Conservation (phyloP, 2,888 invertebrate genomes). For the Rhamphomyia laevipes region DNA sequence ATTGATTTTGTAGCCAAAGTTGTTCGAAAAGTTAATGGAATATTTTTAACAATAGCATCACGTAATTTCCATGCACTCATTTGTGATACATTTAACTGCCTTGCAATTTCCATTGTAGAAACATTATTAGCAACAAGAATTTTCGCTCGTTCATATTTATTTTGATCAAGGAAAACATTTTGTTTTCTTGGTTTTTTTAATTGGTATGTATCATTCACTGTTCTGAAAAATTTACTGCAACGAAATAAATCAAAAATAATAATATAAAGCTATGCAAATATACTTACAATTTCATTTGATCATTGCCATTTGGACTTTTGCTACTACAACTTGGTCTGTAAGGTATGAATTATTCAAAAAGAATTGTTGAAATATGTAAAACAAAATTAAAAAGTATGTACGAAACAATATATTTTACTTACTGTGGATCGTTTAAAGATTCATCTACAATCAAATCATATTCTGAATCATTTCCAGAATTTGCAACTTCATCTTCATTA, state of each 20-base stretch:
- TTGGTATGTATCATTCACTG: constrained; percentile 11
- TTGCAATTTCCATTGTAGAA: constrained; percentile 35
- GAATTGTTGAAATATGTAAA: background rate
- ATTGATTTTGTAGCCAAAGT: background rate
- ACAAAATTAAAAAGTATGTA: background rate
- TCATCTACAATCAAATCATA: background rate
- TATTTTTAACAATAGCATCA: constrained; percentile 34
- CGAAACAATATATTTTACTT: background rate
- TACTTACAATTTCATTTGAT: constrained; percentile 1
- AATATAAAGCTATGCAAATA: background rate
- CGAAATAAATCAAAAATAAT: background rate
- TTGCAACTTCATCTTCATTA: constrained; percentile 1
- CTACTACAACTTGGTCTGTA: background rate
- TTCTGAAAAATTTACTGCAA: background rate
- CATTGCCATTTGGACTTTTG: background rate
- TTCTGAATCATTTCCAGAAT: background rate
- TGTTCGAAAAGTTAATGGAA: constrained; percentile 34
- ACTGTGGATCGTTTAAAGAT: background rate
- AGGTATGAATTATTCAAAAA: background rate
- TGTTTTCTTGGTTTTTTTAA: constrained; percentile 35
- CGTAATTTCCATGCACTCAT: constrained; percentile 38
- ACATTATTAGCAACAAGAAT: constrained; percentile 31
- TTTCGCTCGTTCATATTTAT: constrained; percentile 33
- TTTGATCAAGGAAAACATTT: constrained; percentile 35
- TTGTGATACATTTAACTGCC: constrained; percentile 34